phyloP scores from a whole-genome alignment of 2,113 vertebrate species.

The Limanda limanda region DNA sequence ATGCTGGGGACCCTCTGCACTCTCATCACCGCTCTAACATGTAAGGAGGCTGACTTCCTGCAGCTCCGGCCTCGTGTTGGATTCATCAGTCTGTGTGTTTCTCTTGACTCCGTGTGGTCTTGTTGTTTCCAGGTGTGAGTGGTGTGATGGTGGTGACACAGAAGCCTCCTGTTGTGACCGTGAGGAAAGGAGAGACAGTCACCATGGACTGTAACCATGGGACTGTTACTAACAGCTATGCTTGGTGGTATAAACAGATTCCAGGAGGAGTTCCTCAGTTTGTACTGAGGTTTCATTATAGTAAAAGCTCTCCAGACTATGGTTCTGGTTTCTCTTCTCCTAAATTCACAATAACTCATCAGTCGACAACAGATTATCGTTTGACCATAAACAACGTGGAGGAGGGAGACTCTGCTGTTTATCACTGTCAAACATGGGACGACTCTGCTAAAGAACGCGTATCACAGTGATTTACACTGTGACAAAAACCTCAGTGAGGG shows the following conservation, averaged over 20 bases:
- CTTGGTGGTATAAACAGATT: conserved; percentile 7
- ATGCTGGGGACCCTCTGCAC: conserved; percentile 61
- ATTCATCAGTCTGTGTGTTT: conserved; percentile 30
- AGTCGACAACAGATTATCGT: conserved; percentile 52
- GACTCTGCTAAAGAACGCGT: rapidly evolving
- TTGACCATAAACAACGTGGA: conserved; percentile 67
- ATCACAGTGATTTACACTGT: conserved; percentile 27
- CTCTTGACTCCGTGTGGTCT: conserved; percentile 36
- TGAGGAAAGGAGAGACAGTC: conserved; percentile 53
- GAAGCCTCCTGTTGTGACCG: conserved; percentile 44
- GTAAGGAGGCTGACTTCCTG: conserved; percentile 46
- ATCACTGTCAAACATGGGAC: neutral
- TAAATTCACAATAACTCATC: conserved; percentile 56
- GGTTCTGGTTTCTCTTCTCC: conserved; percentile 35
- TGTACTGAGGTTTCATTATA: rapidly evolving
- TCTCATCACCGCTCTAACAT: conserved; percentile 62
- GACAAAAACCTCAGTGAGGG: conserved; percentile 31
- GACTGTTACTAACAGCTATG: rapidly evolving
- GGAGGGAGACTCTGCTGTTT: conserved; percentile 19
- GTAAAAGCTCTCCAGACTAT: rapidly evolving
- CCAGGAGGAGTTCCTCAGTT: conserved; percentile 12
- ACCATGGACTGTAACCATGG: conserved; percentile 62
- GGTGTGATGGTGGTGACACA: conserved; percentile 53
- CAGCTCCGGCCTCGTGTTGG: conserved; percentile 37
- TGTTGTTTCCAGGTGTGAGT: conserved; percentile 57